These are phyloP conservation scores for Venusia cambrica DNA, from an alignment of 2,888 invertebrate species.

Conservation along the genomic window DNA sequence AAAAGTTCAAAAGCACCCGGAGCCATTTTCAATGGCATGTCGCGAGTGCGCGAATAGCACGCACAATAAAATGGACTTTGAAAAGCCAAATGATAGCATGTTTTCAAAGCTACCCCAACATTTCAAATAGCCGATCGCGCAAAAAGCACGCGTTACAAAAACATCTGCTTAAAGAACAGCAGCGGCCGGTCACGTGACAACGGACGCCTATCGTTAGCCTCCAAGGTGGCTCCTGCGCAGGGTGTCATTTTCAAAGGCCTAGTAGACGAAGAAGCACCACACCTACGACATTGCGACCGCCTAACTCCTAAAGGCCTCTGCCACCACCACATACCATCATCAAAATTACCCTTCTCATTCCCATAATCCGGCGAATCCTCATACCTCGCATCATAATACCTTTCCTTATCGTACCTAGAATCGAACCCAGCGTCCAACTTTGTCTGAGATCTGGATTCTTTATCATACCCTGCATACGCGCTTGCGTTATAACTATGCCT, in stretches of 20 bases:
- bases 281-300: slow-evolving; percentile 52
- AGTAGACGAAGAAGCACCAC: slow-evolving; percentile 59
- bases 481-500: slow-evolving; percentile 21
- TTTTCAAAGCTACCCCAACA: no score
- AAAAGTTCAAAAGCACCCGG: no score
- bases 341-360: slow-evolving; percentile 41
- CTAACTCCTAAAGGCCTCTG: slow-evolving; percentile 48
- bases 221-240: slow-evolving; percentile 47
- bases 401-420: slow-evolving; percentile 22
- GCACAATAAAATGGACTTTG: no score
- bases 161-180: slow-evolving; percentile 63
- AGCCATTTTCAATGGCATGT: no score
- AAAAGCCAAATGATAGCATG: no score
- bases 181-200: slow-evolving; percentile 65
- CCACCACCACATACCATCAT: slow-evolving; percentile 58
- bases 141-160: slow-evolving; percentile 33
- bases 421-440: no score
- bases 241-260: slow-evolving; percentile 61
- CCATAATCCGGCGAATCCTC: slow-evolving; percentile 34
- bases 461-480: slow-evolving; percentile 31
- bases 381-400: no score
- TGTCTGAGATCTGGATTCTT: no score
- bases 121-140: no score
- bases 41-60: no score
- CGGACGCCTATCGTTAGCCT: slow-evolving; percentile 30